These are phyloP conservation scores for Nibea albiflora DNA, from an alignment of 2,113 vertebrate genomes.

Conservation along the genomic window DNA sequence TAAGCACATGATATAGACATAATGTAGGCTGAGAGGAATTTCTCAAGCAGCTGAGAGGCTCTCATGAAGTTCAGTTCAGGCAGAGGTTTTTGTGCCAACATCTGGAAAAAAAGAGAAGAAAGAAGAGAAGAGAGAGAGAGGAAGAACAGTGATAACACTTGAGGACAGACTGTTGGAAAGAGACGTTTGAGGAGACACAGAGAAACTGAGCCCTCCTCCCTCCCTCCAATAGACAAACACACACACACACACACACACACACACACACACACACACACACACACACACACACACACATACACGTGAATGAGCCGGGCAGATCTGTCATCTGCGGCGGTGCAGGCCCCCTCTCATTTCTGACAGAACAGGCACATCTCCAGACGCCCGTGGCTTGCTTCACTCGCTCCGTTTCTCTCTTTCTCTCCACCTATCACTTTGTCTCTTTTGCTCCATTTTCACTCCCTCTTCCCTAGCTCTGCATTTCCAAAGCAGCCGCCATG, in stretches of 20 bases:
- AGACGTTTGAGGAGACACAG: slow-evolving; percentile 59
- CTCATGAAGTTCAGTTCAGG: slow-evolving; percentile 27
- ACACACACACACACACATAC: slow-evolving; percentile 38
- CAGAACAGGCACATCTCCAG: slow-evolving; percentile 76
- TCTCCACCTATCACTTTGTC: slow-evolving; percentile 34
- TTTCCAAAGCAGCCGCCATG: slow-evolving; percentile 54
- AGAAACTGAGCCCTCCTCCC: slow-evolving; percentile 52
- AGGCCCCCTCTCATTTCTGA: slow-evolving; percentile 74
- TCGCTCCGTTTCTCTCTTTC: slow-evolving; percentile 59
- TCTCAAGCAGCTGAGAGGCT: slow-evolving; percentile 42
- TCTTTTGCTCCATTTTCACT: slow-evolving; percentile 24
- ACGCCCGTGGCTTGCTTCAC: slow-evolving; percentile 70
- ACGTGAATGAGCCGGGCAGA: slow-evolving; percentile 66
- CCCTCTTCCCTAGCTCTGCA: slow-evolving; percentile 23
- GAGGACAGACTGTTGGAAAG: slow-evolving; percentile 64
- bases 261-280: slow-evolving; percentile 42
- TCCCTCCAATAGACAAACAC: slow-evolving; percentile 57
- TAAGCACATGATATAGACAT: slow-evolving; percentile 33
- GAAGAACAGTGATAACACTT: slow-evolving; percentile 58
- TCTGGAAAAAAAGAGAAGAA: slow-evolving; percentile 66
- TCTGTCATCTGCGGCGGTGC: slow-evolving; percentile 75
- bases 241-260: slow-evolving; percentile 12
- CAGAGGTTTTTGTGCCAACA: slow-evolving; percentile 37
- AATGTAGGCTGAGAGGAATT: slow-evolving; percentile 40
- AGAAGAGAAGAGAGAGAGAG: slow-evolving; percentile 20